Percentiles rank a stretch among this genome's conserved stretches.
Evolutionary conservation across 2,888 invertebrate species (phyloP).

Genomic region (Himalopsyche tibetana): DNA sequence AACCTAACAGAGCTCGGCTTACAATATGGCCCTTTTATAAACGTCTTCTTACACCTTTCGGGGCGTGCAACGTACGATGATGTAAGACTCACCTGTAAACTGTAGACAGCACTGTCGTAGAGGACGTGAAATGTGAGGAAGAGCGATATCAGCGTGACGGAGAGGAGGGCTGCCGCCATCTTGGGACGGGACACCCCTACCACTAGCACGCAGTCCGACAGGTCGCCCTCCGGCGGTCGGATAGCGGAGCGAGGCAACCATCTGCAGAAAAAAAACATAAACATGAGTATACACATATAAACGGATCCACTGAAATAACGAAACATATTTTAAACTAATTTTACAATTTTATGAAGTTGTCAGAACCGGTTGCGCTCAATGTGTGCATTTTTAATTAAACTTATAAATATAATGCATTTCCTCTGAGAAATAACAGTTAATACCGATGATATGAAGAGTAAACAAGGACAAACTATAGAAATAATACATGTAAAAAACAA

Average conservation of each 20-base stretch:
- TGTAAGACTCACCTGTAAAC: slow-evolving; percentile 76
- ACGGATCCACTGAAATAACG: not conserved
- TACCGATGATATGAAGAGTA: no score
- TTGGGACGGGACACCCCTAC: slow-evolving; percentile 91
- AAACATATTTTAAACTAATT: not conserved
- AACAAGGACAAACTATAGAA: no score
- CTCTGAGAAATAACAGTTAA: no score
- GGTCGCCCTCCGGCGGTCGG: slow-evolving; percentile 89
- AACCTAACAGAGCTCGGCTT: not conserved
- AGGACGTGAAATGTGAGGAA: slow-evolving; percentile 91
- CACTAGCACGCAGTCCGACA: slow-evolving; percentile 89
- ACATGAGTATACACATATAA: not conserved
- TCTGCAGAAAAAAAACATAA: slow-evolving; percentile 74
- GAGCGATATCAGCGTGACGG: slow-evolving; percentile 87
- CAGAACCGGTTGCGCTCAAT: no score
- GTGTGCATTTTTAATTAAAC: no score
- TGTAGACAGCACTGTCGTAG: slow-evolving; percentile 90
- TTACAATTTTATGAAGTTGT: no score
- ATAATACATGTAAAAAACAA: no score
- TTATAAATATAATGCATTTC: no score
- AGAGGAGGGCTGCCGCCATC: slow-evolving; percentile 87
- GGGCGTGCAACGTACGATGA: slow-evolving; percentile 47
- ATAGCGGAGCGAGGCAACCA: slow-evolving; percentile 90
- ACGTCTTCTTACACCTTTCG: slow-evolving; percentile 17
- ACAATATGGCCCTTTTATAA: slow-evolving; percentile 23